Percentiles rank a stretch among this genome's conserved stretches.
Evolutionary conservation across 2,797 vertebrate genomes (phyloP).

Genomic region (Bovichtus diacanthus): DNA sequence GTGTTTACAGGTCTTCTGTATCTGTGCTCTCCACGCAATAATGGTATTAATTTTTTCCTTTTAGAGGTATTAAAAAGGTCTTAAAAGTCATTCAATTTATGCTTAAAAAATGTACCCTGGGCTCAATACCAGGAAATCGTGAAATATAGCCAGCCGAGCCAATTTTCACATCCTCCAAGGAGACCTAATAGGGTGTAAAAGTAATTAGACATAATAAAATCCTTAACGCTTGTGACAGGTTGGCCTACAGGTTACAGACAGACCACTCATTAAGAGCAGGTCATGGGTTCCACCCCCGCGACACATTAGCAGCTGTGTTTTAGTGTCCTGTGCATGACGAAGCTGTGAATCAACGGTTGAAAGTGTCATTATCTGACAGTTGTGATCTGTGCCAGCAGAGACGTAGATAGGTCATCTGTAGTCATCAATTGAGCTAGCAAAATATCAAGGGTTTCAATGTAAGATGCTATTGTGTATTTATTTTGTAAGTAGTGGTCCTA

Average conservation of each 20-base stretch:
- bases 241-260: slow-evolving; percentile 26
- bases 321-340: slow-evolving; percentile 3
- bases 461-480: not conserved
- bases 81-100: too few relatives aligned
- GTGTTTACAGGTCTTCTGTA: too few relatives aligned
- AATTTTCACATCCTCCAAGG: slow-evolving; percentile 8
- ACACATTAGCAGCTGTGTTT: slow-evolving; percentile 4
- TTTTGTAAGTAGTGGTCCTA: not conserved
- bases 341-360: not conserved
- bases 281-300: slow-evolving; percentile 12
- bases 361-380: not conserved
- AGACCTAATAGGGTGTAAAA: slow-evolving; percentile 26
- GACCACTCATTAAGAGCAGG: slow-evolving; percentile 23
- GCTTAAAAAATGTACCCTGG: too few relatives aligned
- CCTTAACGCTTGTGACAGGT: slow-evolving; percentile 10
- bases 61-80: too few relatives aligned
- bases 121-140: slow-evolving; percentile 3
- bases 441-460: not conserved
- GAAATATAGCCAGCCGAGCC: slow-evolving; percentile 6
- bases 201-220: slow-evolving; percentile 52
- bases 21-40: too few relatives aligned
- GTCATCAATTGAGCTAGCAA: not conserved
- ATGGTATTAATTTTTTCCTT: too few relatives aligned
- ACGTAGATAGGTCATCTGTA: not conserved
- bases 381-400: not conserved